phyloP scores from a whole-genome alignment of 2,888 invertebrate genomes.

The Agrilus biguttatus region DNA sequence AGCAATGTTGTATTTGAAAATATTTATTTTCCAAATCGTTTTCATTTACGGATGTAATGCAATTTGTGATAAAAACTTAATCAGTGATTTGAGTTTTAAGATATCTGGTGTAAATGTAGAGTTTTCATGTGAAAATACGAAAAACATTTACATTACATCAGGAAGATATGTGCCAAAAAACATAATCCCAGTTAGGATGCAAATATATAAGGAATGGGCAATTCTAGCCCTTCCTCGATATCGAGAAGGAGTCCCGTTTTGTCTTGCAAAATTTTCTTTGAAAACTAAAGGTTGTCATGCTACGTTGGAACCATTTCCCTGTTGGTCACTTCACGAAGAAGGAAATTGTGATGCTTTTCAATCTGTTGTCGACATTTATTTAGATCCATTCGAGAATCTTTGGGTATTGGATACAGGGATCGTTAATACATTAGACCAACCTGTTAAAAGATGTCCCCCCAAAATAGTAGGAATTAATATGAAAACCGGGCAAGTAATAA shows the following conservation, averaged over 20 bases:
- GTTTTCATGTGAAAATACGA: conserved; percentile 44
- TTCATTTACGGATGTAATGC: conserved; percentile 9
- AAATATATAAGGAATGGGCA: conserved; percentile 40
- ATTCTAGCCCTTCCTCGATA: conserved; percentile 45
- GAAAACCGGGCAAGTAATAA: conserved; percentile 41
- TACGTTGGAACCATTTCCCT: conserved; percentile 45
- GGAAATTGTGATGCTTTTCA: conserved; percentile 53
- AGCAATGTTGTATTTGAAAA: too few species aligned
- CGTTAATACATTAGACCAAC: conserved; percentile 42
- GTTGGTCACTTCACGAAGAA: conserved; percentile 57
- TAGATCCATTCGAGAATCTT: conserved; percentile 42
- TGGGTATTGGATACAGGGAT: conserved; percentile 48
- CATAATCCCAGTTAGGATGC: conserved; percentile 45
- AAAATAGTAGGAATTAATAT: conserved; percentile 45
- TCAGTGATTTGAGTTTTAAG: conserved; percentile 23
- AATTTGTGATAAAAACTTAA: conserved; percentile 15
- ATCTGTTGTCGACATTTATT: conserved; percentile 50
- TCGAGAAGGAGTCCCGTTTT: conserved; percentile 44
- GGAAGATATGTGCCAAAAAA: conserved; percentile 44
- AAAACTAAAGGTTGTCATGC: conserved; percentile 35
- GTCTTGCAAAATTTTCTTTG: conserved; percentile 40
- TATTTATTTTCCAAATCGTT: conserved; percentile 4
- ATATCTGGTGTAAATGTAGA: conserved; percentile 31
- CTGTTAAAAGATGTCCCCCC: conserved; percentile 41
- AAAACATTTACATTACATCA: conserved; percentile 39